Evolutionary conservation across 1,140 invertebrate species (phyloP).

Genomic region (Lamellibrachia luymesi): DNA sequence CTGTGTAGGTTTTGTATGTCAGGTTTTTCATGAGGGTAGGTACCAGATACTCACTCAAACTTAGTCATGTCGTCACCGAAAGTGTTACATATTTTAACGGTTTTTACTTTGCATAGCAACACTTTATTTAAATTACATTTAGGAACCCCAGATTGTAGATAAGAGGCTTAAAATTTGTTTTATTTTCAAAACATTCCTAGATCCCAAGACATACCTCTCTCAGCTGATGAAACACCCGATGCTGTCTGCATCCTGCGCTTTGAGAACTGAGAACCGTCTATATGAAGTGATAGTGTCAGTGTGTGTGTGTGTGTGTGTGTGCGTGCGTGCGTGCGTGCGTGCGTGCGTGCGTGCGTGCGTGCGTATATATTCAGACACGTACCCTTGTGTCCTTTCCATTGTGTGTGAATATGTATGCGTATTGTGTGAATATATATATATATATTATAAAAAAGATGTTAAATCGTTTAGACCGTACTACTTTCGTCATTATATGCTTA

Average conservation of each 20-base stretch:
- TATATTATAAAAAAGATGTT: background rate
- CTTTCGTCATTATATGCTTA: too few species aligned
- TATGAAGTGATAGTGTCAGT: background rate
- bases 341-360: too few species aligned
- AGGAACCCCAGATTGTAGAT: background rate
- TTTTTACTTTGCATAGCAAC: background rate
- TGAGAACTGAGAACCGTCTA: too few species aligned
- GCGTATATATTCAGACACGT: background rate
- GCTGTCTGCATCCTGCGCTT: too few species aligned
- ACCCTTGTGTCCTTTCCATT: background rate
- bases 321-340: background rate
- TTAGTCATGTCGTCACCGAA: background rate
- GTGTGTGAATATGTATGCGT: background rate
- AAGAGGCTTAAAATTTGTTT: too few species aligned
- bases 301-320: slow-evolving; percentile 17
- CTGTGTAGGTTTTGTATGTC: background rate
- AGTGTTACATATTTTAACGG: background rate
- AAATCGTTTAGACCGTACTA: background rate
- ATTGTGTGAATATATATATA: background rate
- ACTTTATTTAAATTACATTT: background rate
- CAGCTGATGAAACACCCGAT: too few species aligned
- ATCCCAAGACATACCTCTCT: too few species aligned
- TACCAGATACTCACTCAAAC: background rate
- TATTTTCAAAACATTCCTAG: too few species aligned
- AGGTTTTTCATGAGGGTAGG: background rate